These are phyloP conservation scores for Xyrauchen texanus DNA, from an alignment of 2,113 vertebrate species.

Conservation along the genomic window DNA sequence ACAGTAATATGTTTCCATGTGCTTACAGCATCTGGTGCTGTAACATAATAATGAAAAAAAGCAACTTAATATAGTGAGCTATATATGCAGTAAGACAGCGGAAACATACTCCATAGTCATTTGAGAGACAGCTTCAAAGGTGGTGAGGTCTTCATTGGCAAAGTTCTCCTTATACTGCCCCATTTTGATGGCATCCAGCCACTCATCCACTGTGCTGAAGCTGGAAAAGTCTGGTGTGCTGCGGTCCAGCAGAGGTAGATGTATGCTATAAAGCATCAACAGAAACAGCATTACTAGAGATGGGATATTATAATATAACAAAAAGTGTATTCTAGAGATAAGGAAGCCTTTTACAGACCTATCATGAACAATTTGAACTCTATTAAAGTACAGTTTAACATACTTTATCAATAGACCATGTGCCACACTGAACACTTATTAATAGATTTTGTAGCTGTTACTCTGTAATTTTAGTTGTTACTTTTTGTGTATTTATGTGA, in stretches of 20 bases:
- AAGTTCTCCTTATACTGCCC: slow-evolving; percentile 97
- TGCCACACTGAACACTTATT: too few relatives aligned
- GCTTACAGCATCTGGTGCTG: background rate
- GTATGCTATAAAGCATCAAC: slow-evolving; percentile 74
- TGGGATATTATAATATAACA: too few relatives aligned
- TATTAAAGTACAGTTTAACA: too few relatives aligned
- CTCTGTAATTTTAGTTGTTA: too few relatives aligned
- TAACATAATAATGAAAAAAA: background rate
- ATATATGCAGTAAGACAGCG: background rate
- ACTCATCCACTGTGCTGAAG: slow-evolving; percentile 92
- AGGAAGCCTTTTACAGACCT: too few relatives aligned
- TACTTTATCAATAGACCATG: too few relatives aligned
- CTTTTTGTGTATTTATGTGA: too few relatives aligned
- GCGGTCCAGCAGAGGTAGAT: slow-evolving; percentile 91
- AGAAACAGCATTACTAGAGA: background rate
- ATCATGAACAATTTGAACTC: too few relatives aligned
- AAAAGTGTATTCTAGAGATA: too few relatives aligned
- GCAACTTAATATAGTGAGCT: background rate
- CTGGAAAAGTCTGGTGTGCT: slow-evolving; percentile 93
- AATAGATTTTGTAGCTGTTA: too few relatives aligned
- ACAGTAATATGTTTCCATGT: background rate
- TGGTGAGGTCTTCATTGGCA: slow-evolving; percentile 83
- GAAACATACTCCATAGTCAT: slow-evolving; percentile 94
- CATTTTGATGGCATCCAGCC: slow-evolving; percentile 98
- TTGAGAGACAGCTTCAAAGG: slow-evolving; percentile 91